phyloP scores from a whole-genome alignment of 1,140 invertebrate species.

The Drosophila sturtevanti region DNA sequence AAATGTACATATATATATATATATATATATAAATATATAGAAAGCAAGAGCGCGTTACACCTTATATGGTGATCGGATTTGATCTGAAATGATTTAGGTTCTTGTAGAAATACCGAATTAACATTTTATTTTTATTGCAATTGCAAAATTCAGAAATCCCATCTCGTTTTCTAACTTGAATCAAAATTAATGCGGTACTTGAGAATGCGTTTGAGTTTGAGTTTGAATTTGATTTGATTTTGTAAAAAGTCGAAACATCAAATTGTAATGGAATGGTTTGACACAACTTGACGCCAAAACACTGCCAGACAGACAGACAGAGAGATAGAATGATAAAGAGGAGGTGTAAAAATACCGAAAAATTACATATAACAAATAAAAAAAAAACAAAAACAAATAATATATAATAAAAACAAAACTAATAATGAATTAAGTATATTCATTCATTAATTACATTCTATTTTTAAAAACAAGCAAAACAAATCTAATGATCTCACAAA shows the following conservation, averaged over 20 bases:
- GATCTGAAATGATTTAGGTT: slow-evolving; percentile 6
- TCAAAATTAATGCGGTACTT: background rate
- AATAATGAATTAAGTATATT: slow-evolving; percentile 7
- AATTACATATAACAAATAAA: slow-evolving; percentile 15
- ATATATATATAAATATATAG: background rate
- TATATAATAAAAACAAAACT: slow-evolving; percentile 41
- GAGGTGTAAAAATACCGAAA: slow-evolving; percentile 13
- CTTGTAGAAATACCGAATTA: background rate
- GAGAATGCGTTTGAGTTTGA: slow-evolving; percentile 20
- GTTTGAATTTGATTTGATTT: slow-evolving; percentile 68
- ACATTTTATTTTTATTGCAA: slow-evolving; percentile 32
- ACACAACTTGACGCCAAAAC: slow-evolving; percentile 83
- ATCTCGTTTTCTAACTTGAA: background rate
- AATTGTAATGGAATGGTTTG: slow-evolving; percentile 82
- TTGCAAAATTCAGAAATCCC: background rate
- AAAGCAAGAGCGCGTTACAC: background rate
- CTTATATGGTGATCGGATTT: background rate
- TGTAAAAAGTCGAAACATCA: slow-evolving; percentile 64
- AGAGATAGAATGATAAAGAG: slow-evolving; percentile 47
- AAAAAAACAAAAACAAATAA: too few species aligned
- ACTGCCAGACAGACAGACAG: slow-evolving; percentile 74
- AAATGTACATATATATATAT: background rate
- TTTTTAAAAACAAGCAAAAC: slow-evolving; percentile 10
- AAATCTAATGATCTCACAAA: slow-evolving; percentile 17
- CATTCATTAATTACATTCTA: background rate